A percentile compares a stretch with the other conserved stretches of the same genome.
Evolutionary conservation across 2,888 invertebrate species (phyloP).

Genomic region (Danaus chrysippus): DNA sequence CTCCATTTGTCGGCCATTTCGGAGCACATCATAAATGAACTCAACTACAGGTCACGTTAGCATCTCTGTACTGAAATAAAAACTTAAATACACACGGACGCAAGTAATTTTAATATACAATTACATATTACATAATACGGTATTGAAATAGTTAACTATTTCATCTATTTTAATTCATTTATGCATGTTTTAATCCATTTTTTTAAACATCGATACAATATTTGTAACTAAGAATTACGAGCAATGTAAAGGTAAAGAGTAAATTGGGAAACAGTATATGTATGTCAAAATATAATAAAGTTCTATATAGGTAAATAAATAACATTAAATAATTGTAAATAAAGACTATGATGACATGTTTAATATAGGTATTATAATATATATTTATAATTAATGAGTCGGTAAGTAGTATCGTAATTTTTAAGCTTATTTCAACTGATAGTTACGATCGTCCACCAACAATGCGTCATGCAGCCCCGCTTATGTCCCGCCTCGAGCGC

Average conservation of each 20-base stretch:
- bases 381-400: constrained; percentile 11
- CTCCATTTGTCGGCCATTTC: constrained; percentile 79
- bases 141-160: too few relatives aligned
- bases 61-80: constrained; percentile 73
- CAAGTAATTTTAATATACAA: constrained; percentile 59
- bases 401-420: constrained; percentile 21
- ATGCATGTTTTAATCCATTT: too few relatives aligned
- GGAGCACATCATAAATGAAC: constrained; percentile 77
- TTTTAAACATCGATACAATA: too few relatives aligned
- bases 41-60: constrained; percentile 75
- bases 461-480: constrained; percentile 37
- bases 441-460: constrained; percentile 26
- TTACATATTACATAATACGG: constrained; percentile 14
- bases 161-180: too few relatives aligned
- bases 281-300: too few relatives aligned
- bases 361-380: too few relatives aligned
- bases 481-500: constrained; percentile 40
- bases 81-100: constrained; percentile 67
- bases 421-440: constrained; percentile 18
- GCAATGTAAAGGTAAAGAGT: too few relatives aligned
- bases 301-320: too few relatives aligned
- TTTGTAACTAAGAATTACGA: not conserved
- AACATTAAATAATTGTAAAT: too few relatives aligned
- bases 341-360: too few relatives aligned
- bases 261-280: too few relatives aligned